Evolutionary conservation across 2,888 invertebrate species (phyloP), one percentile per base, ranked within the genome.

Genomic region (Acleris literana): DNA sequence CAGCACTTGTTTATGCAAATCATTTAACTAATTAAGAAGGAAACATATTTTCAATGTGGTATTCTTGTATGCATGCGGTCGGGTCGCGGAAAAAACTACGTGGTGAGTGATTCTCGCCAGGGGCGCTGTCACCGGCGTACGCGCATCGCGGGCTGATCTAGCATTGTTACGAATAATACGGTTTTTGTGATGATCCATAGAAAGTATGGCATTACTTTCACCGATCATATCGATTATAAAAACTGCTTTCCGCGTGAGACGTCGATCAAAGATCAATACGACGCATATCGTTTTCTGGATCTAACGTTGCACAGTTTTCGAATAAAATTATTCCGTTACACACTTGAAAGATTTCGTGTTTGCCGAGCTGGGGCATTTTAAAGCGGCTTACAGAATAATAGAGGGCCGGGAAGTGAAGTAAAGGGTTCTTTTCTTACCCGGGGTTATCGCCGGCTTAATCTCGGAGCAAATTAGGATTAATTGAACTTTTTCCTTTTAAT

Each of bases 381-480:
- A 90, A 90, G 90, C 91, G 80, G 92, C 91, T 92, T 91, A 90
- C 81, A 76, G 73, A 75, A 83, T 85, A 86, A 87, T 84, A 74
- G 77, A 80, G 87, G 87, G 85, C 79, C 81, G 84, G 83, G 81
- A 84, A 85, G 80, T 74, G 77, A 83, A 87, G 88, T 82, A 90
- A 91, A 90, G 91, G 92, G 91, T 89, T 89, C 86, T 76, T 85
- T 83, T 79, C 83, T 83, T 87, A 87, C 82, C 84, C 78, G 82
- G 84, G 66, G 84, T 86, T 92, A 92, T 92, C 92, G 85, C 74
- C 72, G 81, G 83, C 83, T 87, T 91, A 90, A 91, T 91, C 92
- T 92, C 84, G 79, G 85, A 83, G 84, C 89, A 88, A 92, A 92
- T 92, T 92, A 86, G 92, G 92, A 92, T 92, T 92, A 92, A 92